Conservation (phyloP, 1,140 invertebrate genomes). For the Orussus abietinus region DNA sequence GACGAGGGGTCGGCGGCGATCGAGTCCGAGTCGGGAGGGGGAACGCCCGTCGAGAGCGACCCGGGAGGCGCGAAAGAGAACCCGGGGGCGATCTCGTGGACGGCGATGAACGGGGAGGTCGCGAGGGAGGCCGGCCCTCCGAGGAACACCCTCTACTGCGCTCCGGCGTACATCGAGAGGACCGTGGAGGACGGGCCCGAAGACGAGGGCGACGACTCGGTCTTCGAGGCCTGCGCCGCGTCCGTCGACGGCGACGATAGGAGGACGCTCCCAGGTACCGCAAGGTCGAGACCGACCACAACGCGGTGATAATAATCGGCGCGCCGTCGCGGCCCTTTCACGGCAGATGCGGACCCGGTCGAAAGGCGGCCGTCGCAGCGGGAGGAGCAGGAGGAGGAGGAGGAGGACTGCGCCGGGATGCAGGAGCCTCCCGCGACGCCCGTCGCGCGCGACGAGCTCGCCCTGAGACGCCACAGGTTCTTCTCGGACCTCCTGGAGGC, state of each 20-base stretch:
- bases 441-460: constrained; percentile 72
- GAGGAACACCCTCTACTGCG: constrained; percentile 22
- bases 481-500: constrained; percentile 72
- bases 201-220: constrained; percentile 47
- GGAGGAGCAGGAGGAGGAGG: constrained; percentile 38
- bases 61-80: too few relatives aligned
- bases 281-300: constrained; percentile 2
- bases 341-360: constrained; percentile 23
- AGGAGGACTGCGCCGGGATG: constrained; percentile 51
- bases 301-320: constrained; percentile 1
- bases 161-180: constrained; percentile 36
- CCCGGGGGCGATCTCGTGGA: constrained; percentile 7
- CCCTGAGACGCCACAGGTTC: constrained; percentile 68
- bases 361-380: constrained; percentile 47
- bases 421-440: constrained; percentile 68
- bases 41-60: too few relatives aligned
- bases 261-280: constrained; percentile 4
- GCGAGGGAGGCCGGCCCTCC: neutral
- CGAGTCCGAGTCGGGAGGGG: too few relatives aligned
- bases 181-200: constrained; percentile 40
- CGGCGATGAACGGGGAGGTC: constrained; percentile 5
- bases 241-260: constrained; percentile 22
- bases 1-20: too few relatives aligned
- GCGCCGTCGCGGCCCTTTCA: constrained; percentile 13
- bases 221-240: constrained; percentile 36